Evolutionary conservation across 2,797 vertebrate genomes (phyloP), one percentile per base, ranked within the genome.

Genomic region (Pelobates cultripes): DNA sequence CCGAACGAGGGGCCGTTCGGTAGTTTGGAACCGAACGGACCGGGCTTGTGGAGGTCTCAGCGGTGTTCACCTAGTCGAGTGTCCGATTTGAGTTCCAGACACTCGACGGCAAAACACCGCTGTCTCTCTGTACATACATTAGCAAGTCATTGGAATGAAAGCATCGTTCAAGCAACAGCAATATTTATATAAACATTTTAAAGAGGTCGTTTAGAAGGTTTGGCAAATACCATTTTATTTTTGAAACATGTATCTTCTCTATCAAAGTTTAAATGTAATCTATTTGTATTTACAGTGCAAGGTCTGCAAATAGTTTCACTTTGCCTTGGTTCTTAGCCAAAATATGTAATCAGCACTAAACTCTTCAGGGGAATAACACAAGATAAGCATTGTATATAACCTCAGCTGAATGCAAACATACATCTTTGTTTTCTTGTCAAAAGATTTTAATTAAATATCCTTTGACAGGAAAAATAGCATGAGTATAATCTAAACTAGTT

Each of bases 361-460:
- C 66, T 61, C 53, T 71, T 70, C 40, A 61, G 60, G 15, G 28
- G 63, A 73, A 57, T 14, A 60, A 55, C 15, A 69, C 53, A 78
- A 78, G 70, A 74, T 78, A 70, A 75, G 71, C 63, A 73, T 73
- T 74, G 51, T 83, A 44, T 77, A 75, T 78, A 70, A 72, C n/a
- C 43, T 41, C 64, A 63, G 28, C 44, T 17, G 13, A 78, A 78
- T 47, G 43, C 76, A 78, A 70, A 74, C 76, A 63, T 83, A 78
- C 72, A 78, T 66, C 81, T 83, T 74, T 78, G 70, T 73, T 78
- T 61, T 44, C 57, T 78, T 63, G 63, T 78, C 63, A 83, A 83
- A 83, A 73, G 64, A 83, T 61, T 83, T 78, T 78, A 83, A 78
- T 83, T 78, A 83, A 78, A 74, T 83, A 43, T 78, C 17, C 81